These are phyloP conservation scores for Corvus cornix DNA, from an alignment of 2,113 vertebrate species.

Conservation along the genomic window DNA sequence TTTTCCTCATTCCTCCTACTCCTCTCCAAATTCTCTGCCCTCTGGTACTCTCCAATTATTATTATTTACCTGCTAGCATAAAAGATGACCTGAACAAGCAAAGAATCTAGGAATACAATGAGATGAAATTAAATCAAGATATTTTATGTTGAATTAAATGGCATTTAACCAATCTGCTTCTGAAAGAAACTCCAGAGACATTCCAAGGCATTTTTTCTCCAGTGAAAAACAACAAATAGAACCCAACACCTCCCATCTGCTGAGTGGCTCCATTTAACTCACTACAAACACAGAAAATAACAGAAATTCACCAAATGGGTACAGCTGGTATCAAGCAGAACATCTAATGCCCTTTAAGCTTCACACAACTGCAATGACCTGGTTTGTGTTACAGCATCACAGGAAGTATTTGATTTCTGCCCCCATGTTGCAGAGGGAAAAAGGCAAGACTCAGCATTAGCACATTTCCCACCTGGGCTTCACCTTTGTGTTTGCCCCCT, in stretches of 20 bases:
- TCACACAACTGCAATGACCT: neutral
- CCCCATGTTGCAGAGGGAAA: neutral
- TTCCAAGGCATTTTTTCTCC: neutral
- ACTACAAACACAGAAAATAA: neutral
- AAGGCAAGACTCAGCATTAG: neutral
- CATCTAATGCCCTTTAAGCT: neutral
- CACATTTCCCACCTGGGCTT: neutral
- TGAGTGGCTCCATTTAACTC: neutral
- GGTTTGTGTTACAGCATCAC: neutral
- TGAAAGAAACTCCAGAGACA: neutral
- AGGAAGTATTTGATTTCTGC: neutral
- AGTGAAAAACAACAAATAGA: neutral
- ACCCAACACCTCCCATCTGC: neutral
- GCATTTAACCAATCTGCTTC: neutral
- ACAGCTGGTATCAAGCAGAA: neutral
- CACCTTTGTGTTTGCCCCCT: neutral
- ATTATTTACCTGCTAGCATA: neutral
- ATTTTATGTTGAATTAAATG: neutral
- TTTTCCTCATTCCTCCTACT: neutral
- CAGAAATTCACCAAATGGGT: neutral
- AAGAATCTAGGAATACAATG: neutral
- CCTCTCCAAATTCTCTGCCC: neutral
- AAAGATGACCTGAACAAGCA: neutral
- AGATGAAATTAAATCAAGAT: neutral
- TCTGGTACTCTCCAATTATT: neutral